phyloP scores from a whole-genome alignment of 1,140 invertebrate species.

The Drosophila auraria region DNA sequence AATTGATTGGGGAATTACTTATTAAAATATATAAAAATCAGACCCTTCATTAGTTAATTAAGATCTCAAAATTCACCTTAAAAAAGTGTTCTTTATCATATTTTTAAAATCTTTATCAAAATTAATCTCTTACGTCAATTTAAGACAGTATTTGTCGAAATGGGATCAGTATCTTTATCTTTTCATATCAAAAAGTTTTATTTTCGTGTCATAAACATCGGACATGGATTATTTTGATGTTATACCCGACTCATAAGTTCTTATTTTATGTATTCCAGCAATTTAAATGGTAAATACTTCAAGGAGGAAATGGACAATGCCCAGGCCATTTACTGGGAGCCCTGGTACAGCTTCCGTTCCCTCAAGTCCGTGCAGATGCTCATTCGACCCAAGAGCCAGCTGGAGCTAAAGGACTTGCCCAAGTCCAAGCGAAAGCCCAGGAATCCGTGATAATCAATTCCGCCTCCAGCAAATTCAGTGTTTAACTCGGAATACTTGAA shows the following conservation, averaged over 20 bases:
- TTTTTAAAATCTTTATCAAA: no score
- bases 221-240: neutral
- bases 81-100: no score
- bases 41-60: no score
- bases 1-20: neutral
- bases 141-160: no score
- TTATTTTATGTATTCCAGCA: conserved; percentile 28
- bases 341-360: conserved; percentile 66
- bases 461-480: neutral
- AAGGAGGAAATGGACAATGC: conserved; percentile 47
- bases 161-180: neutral
- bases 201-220: neutral
- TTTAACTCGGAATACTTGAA: neutral
- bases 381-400: conserved; percentile 58
- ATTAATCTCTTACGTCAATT: neutral
- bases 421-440: neutral
- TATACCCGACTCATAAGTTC: neutral
- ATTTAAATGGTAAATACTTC: conserved; percentile 72
- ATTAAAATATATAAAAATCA: neutral
- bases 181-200: neutral
- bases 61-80: no score
- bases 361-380: conserved; percentile 70
- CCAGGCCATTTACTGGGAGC: conserved; percentile 64
- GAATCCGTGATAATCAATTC: neutral
- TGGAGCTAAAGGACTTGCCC: conserved; percentile 26